Evolutionary conservation across 2,888 invertebrate species (phyloP), one percentile per base, ranked within the genome.

Genomic region (Euspilapteryx auroguttella): DNA sequence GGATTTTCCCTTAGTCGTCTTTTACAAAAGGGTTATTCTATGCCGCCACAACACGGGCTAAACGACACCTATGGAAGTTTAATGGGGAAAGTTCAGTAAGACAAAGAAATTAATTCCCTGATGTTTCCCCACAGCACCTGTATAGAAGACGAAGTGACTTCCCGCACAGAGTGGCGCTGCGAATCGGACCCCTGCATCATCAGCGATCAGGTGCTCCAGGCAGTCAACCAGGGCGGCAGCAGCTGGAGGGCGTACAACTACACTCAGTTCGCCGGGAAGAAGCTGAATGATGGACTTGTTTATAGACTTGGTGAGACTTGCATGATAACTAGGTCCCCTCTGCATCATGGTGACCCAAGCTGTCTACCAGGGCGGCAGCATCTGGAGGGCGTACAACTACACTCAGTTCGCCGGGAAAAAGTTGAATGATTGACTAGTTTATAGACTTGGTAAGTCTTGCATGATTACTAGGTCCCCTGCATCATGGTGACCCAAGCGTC

Each of bases 221-320:
- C 79, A 2, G 79, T 96, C 10, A 87, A 90, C 51, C 57, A 78
- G 10, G 75, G 32, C 29, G 51, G 34, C 22, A 47, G 76, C 36
- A 86, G 86, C 35, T 96, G 95, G 95, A 69, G 73, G 6, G 89
- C 94, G 0, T 63, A 79, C 21, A 94, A 91, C 61, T 90, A 95
- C 57, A 77, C 87, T 0, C 76, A 86, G 49, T 94, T 95, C 64
- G 89, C 87, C 83, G 91, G 89, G 2, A 82, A 81, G 50, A 89
- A 86, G 27, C 80, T 94, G 10, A 79, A 79, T 3, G 91, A 95
- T 12, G 96, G 93, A 1, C 69, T 94, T 27, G 66, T 79, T 24
- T 81, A 85, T 40, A 83, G 86, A 37, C 76, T 92, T 32, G 94
- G 94, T 80, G 41, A 55, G 62, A 49, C 15, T 1, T 1, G 11